A percentile compares a stretch with the other conserved stretches of the same genome.
Conservation (phyloP, 2,113 vertebrate genomes). For the Proteles cristata region DNA sequence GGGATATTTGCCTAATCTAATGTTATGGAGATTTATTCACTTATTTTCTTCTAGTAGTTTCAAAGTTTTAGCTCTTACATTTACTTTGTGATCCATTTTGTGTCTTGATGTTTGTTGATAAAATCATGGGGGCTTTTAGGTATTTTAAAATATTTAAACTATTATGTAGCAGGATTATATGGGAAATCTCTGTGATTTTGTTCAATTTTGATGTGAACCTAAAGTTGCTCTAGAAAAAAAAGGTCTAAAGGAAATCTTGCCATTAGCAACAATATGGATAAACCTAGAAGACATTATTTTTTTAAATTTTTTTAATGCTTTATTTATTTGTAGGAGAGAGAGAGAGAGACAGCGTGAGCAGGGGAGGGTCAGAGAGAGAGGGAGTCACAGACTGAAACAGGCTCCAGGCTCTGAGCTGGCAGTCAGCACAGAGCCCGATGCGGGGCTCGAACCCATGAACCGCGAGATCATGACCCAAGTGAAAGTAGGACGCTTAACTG, state of each 20-base stretch:
- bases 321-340: too few relatives aligned
- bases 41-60: neutral
- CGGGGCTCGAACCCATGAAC: too few relatives aligned
- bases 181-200: neutral
- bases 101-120: neutral
- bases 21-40: neutral
- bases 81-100: neutral
- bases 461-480: too few relatives aligned
- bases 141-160: constrained; percentile 27
- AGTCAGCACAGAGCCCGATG: too few relatives aligned
- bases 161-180: neutral
- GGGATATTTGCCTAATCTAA: neutral
- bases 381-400: too few relatives aligned
- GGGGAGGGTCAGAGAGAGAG: too few relatives aligned
- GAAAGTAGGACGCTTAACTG: too few relatives aligned
- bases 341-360: too few relatives aligned
- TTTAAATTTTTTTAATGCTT: too few relatives aligned
- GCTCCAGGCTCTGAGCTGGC: too few relatives aligned
- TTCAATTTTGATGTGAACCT: neutral
- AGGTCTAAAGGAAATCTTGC: neutral
- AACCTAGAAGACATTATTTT: neutral
- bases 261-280: neutral
- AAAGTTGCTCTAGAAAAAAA: neutral
- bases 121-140: neutral
- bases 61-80: neutral